phyloP scores from a whole-genome alignment of 2,797 vertebrate species.

The Sebastes miniatus region DNA sequence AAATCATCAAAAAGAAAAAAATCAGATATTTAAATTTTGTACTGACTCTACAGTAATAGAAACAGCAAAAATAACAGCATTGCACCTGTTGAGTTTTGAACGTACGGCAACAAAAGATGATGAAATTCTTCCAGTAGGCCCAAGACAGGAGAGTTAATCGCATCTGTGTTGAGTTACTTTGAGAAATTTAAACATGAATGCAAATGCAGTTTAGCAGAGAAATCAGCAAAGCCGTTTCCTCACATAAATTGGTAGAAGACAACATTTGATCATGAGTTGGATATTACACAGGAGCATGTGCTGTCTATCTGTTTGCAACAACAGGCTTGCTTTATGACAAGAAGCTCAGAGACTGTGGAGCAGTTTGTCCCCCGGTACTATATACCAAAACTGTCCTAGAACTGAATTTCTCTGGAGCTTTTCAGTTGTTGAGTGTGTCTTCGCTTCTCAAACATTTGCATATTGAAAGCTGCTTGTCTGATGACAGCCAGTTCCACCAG shows the following conservation, averaged over 20 bases:
- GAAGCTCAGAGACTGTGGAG: not conserved
- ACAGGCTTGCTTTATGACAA: constrained; percentile 26
- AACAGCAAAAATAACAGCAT: not conserved
- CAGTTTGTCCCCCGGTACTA: constrained; percentile 10
- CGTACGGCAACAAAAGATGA: not conserved
- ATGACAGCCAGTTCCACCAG: constrained; percentile 33
- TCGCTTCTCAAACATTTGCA: constrained; percentile 11
- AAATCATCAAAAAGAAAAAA: not conserved
- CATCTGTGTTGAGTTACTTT: not conserved
- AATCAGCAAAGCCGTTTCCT: not conserved
- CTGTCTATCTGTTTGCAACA: constrained; percentile 1
- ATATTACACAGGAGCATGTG: not conserved
- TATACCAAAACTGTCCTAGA: constrained; percentile 27
- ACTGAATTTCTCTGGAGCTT: constrained; percentile 28
- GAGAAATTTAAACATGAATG: not conserved
- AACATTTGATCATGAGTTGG: constrained; percentile 24
- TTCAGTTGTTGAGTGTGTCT: not conserved
- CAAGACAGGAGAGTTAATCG: not conserved
- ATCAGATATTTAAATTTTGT: not conserved
- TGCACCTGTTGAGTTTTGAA: not conserved
- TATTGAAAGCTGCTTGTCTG: constrained; percentile 17
- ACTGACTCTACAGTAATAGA: not conserved
- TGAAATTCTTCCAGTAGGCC: not conserved
- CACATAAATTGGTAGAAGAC: not conserved
- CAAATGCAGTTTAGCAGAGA: not conserved